A percentile compares a stretch with the other conserved stretches of the same genome.
phyloP scores from a whole-genome alignment of 37 sponge, comb jelly and placozoan species.

The Ianthella basta region DNA sequence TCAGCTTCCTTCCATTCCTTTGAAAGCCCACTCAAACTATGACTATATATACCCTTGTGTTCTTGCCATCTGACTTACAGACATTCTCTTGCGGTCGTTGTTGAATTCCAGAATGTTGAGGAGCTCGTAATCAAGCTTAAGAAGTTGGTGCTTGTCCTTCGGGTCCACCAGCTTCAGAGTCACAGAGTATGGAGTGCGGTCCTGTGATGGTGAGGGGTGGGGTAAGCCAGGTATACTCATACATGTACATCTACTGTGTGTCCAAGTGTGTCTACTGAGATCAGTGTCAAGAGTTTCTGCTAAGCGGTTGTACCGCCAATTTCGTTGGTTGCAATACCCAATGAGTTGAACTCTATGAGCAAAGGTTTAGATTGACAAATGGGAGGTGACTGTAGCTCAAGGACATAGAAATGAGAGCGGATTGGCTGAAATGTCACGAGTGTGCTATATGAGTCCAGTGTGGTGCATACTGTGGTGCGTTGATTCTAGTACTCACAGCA shows the following conservation, averaged over 20 bases:
- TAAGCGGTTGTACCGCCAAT: too few relatives aligned
- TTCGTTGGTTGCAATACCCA: too few relatives aligned
- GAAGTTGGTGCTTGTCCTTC: conserved; percentile 11
- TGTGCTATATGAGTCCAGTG: background rate
- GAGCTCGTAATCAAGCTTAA: conserved; percentile 66
- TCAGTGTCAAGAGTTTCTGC: too few relatives aligned
- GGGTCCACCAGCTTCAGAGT: conserved; percentile 44
- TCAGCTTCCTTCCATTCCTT: too few relatives aligned
- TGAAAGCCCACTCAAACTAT: too few relatives aligned
- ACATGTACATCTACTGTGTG: conserved; percentile 1
- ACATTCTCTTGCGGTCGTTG: conserved; percentile 98
- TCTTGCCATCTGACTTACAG: conserved; percentile 53
- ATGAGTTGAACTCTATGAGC: too few relatives aligned
- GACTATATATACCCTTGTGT: too few relatives aligned
- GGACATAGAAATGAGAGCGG: background rate
- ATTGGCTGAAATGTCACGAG: too few relatives aligned
- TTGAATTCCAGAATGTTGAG: conserved; percentile 95
- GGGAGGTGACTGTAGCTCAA: background rate
- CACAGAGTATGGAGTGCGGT: conserved; percentile 58
- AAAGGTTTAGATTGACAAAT: too few relatives aligned
- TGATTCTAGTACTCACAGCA: conserved; percentile 44
- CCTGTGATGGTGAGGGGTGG: conserved; percentile 32
- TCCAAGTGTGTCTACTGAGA: too few relatives aligned
- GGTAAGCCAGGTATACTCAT: background rate
- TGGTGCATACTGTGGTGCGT: too few relatives aligned